These are phyloP conservation scores for Heliconius cydno DNA, from an alignment of 2,888 invertebrate genomes.

Conservation along the genomic window DNA sequence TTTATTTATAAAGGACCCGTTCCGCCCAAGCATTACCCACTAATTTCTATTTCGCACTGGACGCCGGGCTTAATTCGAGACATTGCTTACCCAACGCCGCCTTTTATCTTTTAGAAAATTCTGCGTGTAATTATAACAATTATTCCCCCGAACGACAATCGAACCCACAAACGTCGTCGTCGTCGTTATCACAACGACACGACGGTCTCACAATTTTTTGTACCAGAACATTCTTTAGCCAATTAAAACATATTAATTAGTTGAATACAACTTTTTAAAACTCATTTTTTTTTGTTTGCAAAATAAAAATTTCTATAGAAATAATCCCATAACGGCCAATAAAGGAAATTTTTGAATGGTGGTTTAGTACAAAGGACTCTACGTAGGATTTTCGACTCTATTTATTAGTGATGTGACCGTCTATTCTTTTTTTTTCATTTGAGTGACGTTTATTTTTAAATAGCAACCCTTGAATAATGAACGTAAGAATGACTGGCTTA, in stretches of 20 bases:
- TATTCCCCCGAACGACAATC: background rate
- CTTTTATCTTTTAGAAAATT: too few relatives aligned
- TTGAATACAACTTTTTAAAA: conserved; percentile 39
- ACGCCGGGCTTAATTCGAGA: too few relatives aligned
- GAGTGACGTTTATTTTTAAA: conserved; percentile 42
- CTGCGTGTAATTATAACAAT: background rate
- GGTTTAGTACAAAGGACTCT: background rate
- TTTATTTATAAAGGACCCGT: too few relatives aligned
- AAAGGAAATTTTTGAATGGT: conserved; percentile 41
- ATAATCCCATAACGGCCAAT: conserved; percentile 45
- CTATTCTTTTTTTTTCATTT: conserved; percentile 6
- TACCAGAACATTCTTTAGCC: conserved; percentile 27
- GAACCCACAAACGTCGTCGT: background rate
- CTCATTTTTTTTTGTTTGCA: conserved; percentile 40
- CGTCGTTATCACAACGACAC: background rate
- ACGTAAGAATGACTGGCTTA: conserved; percentile 48
- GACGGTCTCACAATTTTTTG: conserved; percentile 3
- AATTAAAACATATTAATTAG: conserved; percentile 44
- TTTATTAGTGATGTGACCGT: conserved; percentile 3
- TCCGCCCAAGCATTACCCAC: too few relatives aligned
- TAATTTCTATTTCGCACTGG: too few relatives aligned
- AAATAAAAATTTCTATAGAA: conserved; percentile 40
- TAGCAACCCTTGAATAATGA: conserved; percentile 48
- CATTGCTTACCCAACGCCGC: too few relatives aligned
- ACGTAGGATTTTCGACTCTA: conserved; percentile 13